phyloP scores from a whole-genome alignment of 2,113 vertebrate species.

The Calidris pygmaea region DNA sequence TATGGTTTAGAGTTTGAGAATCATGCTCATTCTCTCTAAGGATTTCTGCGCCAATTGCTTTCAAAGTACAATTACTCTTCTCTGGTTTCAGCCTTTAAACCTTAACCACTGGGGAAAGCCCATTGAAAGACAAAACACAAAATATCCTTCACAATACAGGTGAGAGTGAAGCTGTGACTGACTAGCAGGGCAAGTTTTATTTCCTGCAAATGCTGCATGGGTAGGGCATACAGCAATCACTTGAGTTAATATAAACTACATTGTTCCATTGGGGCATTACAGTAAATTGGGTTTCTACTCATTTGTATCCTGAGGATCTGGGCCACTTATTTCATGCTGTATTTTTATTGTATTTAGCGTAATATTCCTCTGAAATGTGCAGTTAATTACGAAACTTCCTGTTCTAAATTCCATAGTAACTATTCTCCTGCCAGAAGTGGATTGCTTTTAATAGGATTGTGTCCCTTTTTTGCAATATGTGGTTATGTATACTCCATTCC shows the following conservation, averaged over 20 bases:
- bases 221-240: neutral
- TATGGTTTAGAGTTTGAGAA: neutral
- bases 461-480: neutral
- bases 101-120: neutral
- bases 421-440: neutral
- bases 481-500: neutral
- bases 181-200: neutral
- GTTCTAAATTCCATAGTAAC: neutral
- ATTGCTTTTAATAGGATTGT: constrained; percentile 1
- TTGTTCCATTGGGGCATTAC: neutral
- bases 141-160: neutral
- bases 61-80: neutral
- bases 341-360: neutral
- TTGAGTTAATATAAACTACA: neutral
- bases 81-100: neutral
- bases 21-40: neutral
- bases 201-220: neutral
- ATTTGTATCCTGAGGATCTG: neutral
- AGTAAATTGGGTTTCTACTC: neutral
- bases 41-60: neutral
- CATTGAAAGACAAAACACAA: neutral
- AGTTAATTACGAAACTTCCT: constrained; percentile 5
- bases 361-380: neutral
- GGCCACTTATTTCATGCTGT: neutral
- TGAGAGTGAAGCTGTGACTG: neutral